Conservation (phyloP, 2,113 vertebrate species). For the Charadrius vociferus region DNA sequence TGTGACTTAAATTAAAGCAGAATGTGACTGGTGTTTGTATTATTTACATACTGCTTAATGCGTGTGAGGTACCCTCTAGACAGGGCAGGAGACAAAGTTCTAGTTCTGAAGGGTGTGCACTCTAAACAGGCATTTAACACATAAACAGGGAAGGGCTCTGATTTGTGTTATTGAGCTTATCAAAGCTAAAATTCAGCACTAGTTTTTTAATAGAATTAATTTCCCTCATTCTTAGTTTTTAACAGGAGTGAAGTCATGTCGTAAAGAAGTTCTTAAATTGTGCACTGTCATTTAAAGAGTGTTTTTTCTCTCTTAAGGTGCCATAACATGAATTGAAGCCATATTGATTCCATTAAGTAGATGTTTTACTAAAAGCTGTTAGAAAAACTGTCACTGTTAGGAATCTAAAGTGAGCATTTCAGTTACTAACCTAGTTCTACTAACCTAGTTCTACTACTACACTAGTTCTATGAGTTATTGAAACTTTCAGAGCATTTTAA, state of each 20-base stretch:
- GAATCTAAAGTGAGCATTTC: not conserved
- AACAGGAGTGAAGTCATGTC: not conserved
- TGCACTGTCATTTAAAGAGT: not conserved
- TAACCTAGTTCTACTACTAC: not conserved
- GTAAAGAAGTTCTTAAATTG: not conserved
- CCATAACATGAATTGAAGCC: not conserved
- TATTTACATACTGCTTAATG: not conserved
- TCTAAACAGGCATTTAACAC: not conserved
- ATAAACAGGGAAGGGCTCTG: not conserved
- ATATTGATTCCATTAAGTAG: not conserved
- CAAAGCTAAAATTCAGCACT: not conserved
- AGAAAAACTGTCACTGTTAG: not conserved
- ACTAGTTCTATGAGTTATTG: not conserved
- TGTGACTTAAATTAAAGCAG: not conserved
- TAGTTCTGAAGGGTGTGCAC: not conserved
- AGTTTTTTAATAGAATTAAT: not conserved
- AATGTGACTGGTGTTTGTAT: not conserved
- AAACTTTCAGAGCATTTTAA: not conserved
- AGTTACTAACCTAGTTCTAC: not conserved
- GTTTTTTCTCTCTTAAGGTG: not conserved
- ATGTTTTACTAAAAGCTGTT: not conserved
- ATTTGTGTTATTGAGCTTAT: not conserved
- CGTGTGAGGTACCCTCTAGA: not conserved
- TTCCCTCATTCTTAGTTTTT: not conserved
- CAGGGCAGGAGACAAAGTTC: not conserved